A percentile compares a stretch with the other conserved stretches of the same genome.
Conservation (phyloP, 2,888 invertebrate genomes). For the Agrochola litura region DNA sequence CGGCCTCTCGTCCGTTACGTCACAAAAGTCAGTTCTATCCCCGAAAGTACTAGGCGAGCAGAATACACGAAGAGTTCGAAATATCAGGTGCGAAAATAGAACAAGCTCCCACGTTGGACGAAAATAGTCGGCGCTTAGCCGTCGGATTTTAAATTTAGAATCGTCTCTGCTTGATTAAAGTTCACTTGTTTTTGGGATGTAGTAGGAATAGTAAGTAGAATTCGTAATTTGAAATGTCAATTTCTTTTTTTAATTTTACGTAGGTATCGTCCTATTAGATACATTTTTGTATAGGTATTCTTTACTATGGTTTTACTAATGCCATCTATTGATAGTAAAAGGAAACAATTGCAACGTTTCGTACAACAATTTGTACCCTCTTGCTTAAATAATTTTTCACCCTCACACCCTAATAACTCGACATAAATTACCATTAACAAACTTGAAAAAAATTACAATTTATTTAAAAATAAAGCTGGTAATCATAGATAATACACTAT, state of each 20-base stretch:
- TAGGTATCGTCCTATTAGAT: background rate
- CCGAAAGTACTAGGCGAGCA: slow-evolving; percentile 85
- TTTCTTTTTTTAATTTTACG: background rate
- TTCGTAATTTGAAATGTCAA: slow-evolving; percentile 10
- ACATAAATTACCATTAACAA: background rate
- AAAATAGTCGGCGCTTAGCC: slow-evolving; percentile 77
- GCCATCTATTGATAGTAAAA: slow-evolving; percentile 5
- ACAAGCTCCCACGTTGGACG: slow-evolving; percentile 79
- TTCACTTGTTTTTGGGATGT: slow-evolving; percentile 2
- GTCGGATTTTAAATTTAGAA: slow-evolving; percentile 70
- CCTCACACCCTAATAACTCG: no score
- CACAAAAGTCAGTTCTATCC: slow-evolving; percentile 84
- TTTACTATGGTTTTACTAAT: background rate
- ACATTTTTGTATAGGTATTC: background rate
- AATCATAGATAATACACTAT: no score
- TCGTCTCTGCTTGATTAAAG: slow-evolving; percentile 62
- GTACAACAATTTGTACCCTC: background rate
- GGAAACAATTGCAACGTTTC: background rate
- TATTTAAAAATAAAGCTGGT: background rate
- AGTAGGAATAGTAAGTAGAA: background rate
- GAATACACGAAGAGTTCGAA: slow-evolving; percentile 71
- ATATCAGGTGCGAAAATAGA: slow-evolving; percentile 85
- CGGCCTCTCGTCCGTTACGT: slow-evolving; percentile 87
- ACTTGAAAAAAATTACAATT: background rate
- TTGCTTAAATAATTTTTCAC: background rate